A percentile compares a stretch with the other conserved stretches of the same genome.
phyloP scores from a whole-genome alignment of 2,797 vertebrate genomes.

The Danio tinwini region DNA sequence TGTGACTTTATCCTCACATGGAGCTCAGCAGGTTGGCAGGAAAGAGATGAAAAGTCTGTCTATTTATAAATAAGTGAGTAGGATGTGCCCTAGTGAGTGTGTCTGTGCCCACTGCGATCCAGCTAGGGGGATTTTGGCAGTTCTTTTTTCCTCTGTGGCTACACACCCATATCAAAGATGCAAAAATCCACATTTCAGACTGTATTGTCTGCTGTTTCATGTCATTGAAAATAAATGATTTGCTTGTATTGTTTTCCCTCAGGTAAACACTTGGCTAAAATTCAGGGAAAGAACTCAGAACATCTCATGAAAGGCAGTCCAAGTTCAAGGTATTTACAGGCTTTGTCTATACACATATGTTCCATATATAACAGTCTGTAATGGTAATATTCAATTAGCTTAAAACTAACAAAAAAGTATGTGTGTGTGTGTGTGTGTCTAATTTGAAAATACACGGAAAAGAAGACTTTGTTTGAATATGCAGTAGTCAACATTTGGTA shows the following conservation, averaged over 20 bases:
- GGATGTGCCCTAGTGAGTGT: conserved; percentile 44
- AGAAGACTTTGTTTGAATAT: too few species aligned
- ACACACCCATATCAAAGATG: conserved; percentile 28
- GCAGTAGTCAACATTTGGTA: too few species aligned
- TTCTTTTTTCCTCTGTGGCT: conserved; percentile 4
- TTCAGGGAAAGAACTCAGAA: conserved; percentile 81
- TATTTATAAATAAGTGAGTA: conserved; percentile 86
- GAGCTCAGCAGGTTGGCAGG: conserved; percentile 83
- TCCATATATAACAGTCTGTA: not conserved
- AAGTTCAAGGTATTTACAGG: conserved; percentile 81
- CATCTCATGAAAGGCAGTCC: conserved; percentile 81
- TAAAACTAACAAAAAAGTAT: too few species aligned
- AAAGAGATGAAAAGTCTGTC: conserved; percentile 83
- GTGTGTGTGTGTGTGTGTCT: too few species aligned
- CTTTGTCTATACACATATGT: not conserved
- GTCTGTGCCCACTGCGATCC: conserved; percentile 42
- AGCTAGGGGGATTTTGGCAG: conserved; percentile 58
- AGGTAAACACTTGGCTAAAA: conserved; percentile 77
- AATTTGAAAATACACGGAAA: too few species aligned
- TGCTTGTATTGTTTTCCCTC: conserved; percentile 41
- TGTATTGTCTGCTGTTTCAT: conserved; percentile 16
- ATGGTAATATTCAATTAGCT: not conserved
- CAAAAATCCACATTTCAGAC: conserved; percentile 6
- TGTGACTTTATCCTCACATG: conserved; percentile 81
- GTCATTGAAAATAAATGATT: not conserved